Evolutionary conservation across 1,140 invertebrate species (phyloP).

Genomic region (Catajapyx aquilonaris): DNA sequence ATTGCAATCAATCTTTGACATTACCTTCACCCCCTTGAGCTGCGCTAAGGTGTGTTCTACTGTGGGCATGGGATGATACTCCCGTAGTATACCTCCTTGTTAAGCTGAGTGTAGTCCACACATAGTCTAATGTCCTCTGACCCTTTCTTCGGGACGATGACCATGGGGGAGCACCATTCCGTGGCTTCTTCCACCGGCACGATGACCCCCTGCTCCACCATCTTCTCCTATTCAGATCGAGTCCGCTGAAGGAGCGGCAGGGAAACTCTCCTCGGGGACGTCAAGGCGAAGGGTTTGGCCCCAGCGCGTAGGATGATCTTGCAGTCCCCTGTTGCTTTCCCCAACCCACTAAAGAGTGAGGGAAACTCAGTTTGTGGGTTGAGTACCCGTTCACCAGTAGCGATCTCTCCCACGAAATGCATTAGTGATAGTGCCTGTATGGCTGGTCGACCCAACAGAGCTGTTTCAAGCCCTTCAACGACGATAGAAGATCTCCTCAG

Average conservation of each 20-base stretch:
- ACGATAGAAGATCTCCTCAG: too few relatives aligned
- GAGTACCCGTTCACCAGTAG: too few relatives aligned
- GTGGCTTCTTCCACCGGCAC: slow-evolving; percentile 9
- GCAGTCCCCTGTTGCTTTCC: too few relatives aligned
- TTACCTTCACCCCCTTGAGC: slow-evolving; percentile 4
- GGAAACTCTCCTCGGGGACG: slow-evolving; percentile 5
- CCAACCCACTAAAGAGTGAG: too few relatives aligned
- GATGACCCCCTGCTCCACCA: slow-evolving; percentile 10
- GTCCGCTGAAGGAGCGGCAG: slow-evolving; percentile 5
- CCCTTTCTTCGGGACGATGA: slow-evolving; percentile 2
- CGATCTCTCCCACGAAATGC: too few relatives aligned
- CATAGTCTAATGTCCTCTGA: slow-evolving; percentile 2
- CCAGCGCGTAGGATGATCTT: slow-evolving; percentile 4
- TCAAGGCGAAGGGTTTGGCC: slow-evolving; percentile 5
- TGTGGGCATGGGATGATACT: slow-evolving; percentile 5
- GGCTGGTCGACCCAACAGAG: not conserved
- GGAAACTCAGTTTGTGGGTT: too few relatives aligned
- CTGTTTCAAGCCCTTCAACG: too few relatives aligned
- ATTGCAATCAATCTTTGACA: slow-evolving; percentile 10
- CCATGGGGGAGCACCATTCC: slow-evolving; percentile 8
- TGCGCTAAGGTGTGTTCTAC: slow-evolving; percentile 1
- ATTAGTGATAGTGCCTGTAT: not conserved
- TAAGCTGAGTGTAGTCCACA: too few relatives aligned
- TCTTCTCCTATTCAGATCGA: slow-evolving; percentile 9
- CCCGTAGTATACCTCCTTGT: too few relatives aligned